These are phyloP conservation scores for Mythimna ferrago DNA, from an alignment of 2,888 invertebrate species.

Conservation along the genomic window DNA sequence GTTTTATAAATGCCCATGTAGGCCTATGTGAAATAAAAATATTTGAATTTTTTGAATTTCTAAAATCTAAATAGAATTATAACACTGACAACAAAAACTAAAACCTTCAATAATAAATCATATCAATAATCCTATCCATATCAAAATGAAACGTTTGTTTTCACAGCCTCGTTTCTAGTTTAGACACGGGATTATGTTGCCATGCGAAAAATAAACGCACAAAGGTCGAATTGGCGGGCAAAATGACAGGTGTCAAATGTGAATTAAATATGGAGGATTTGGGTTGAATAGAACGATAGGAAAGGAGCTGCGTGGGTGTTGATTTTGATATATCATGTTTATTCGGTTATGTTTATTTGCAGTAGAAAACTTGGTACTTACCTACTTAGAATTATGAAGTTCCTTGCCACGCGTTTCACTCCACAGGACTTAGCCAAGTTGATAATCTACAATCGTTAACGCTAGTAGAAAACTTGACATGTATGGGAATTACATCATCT, in stretches of 20 bases:
- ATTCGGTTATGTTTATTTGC: neutral
- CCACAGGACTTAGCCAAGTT: too few species aligned
- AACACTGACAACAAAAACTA: neutral
- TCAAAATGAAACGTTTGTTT: conserved; percentile 56
- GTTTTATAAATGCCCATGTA: too few species aligned
- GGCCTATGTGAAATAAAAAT: too few species aligned
- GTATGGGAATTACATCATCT: too few species aligned
- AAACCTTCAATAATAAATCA: conserved; percentile 28
- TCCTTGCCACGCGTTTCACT: too few species aligned
- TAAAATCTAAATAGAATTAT: neutral
- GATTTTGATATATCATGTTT: neutral
- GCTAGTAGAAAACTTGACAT: too few species aligned
- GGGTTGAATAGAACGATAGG: conserved; percentile 35
- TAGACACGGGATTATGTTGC: conserved; percentile 69
- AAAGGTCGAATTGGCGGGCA: conserved; percentile 75
- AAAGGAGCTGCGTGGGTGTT: neutral
- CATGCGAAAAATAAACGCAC: conserved; percentile 76
- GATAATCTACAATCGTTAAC: too few species aligned
- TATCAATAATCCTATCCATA: conserved; percentile 50
- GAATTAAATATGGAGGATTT: conserved; percentile 76
- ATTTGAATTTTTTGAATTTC: too few species aligned
- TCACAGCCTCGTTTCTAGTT: conserved; percentile 58
- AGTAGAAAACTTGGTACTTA: too few species aligned
- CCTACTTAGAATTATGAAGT: too few species aligned
- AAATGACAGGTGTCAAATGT: conserved; percentile 84